A percentile compares a stretch with the other conserved stretches of the same genome.
phyloP scores from a whole-genome alignment of 2,888 invertebrate species.

The Aporophyla nigra region DNA sequence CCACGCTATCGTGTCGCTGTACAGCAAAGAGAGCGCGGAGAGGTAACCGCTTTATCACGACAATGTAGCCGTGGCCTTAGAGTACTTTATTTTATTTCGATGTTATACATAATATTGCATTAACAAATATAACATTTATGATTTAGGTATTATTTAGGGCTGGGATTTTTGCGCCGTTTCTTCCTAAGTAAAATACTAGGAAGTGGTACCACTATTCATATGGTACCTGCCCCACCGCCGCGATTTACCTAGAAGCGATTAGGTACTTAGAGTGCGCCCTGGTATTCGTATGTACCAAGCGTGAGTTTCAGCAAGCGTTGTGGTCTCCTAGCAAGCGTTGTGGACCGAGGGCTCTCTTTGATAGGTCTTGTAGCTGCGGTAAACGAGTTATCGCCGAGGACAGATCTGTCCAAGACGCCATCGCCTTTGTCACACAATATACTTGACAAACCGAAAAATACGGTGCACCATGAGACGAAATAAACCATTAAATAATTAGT shows the following conservation, averaged over 20 bases:
- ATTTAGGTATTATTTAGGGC: not conserved
- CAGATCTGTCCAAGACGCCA: too few species aligned
- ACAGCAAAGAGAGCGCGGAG: not conserved
- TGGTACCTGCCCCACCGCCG: not conserved
- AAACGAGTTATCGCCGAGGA: not conserved
- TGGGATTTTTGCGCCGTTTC: too few species aligned
- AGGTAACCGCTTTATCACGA: too few species aligned
- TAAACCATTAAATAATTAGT: too few species aligned
- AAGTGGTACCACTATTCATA: too few species aligned
- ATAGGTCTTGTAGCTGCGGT: not conserved
- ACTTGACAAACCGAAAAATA: too few species aligned
- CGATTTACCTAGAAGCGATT: not conserved
- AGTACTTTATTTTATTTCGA: conserved; percentile 7
- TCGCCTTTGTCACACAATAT: too few species aligned
- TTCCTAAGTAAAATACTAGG: too few species aligned
- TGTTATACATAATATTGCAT: conserved; percentile 9
- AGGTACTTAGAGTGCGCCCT: not conserved
- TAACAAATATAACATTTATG: not conserved
- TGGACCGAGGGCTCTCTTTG: not conserved
- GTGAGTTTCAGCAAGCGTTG: not conserved
- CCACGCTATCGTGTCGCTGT: too few species aligned
- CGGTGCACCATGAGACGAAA: too few species aligned
- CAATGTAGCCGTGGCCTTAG: not conserved
- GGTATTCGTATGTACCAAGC: not conserved
- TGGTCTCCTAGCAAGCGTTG: not conserved